Conservation (phyloP, 2,113 vertebrate genomes). For the Dermatemys mawii region DNA sequence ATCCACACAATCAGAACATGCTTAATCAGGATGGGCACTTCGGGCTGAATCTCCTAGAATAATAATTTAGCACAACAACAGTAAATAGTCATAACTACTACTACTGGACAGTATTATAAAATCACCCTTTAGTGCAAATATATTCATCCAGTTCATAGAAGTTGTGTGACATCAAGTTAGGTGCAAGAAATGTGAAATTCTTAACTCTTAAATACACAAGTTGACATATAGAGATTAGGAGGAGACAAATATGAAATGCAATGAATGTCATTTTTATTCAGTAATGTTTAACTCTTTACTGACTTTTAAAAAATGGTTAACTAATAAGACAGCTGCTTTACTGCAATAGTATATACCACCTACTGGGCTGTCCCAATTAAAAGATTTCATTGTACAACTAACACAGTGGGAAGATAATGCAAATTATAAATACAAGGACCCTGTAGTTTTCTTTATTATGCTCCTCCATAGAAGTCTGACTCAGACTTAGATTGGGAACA, state of each 20-base stretch:
- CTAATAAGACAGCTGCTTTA: not conserved
- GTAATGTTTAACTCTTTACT: slow-evolving; percentile 2
- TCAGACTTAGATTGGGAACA: slow-evolving; percentile 56
- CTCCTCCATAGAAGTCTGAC: slow-evolving; percentile 41
- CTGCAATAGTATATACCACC: not conserved
- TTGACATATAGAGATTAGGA: not conserved
- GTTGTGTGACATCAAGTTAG: not conserved
- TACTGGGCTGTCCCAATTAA: not conserved
- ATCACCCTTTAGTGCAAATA: not conserved
- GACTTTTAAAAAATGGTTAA: not conserved
- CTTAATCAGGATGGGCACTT: not conserved
- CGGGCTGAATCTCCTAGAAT: not conserved
- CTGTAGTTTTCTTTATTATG: slow-evolving; percentile 51
- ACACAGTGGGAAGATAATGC: slow-evolving; percentile 15
- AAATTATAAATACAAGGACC: slow-evolving; percentile 31
- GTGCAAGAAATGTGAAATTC: not conserved
- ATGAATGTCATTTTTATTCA: not conserved
- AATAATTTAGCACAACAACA: not conserved
- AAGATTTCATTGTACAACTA: not conserved
- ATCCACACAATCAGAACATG: not conserved
- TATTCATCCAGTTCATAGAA: not conserved
- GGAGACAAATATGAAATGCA: not conserved
- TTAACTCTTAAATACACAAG: not conserved
- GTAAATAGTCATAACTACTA: not conserved
- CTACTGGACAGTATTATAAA: not conserved